Conservation (phyloP, 1,140 invertebrate genomes). For the Plectrocnemia conspersa region DNA sequence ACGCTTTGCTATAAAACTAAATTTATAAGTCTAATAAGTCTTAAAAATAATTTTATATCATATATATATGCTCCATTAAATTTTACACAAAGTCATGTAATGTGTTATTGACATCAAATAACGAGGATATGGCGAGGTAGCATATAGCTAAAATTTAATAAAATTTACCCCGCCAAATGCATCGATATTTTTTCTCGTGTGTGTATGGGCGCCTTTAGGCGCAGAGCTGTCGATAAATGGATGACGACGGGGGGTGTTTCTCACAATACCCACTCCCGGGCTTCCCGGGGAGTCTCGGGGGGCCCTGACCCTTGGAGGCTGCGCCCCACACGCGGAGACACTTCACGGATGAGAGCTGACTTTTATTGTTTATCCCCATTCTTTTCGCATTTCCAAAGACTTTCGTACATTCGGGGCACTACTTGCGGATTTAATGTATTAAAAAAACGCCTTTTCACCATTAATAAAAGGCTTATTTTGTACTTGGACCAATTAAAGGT, state of each 20-base stretch:
- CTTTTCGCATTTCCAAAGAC: slow-evolving; percentile 13
- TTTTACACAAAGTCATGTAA: too few species aligned
- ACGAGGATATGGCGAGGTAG: too few species aligned
- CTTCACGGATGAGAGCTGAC: slow-evolving; percentile 24
- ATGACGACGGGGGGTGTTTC: slow-evolving; percentile 7
- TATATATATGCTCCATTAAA: too few species aligned
- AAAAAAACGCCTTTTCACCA: background rate
- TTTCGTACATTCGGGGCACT: background rate
- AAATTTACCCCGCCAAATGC: too few species aligned
- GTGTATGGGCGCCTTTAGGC: too few species aligned
- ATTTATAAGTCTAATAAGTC: too few species aligned
- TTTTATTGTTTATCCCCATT: slow-evolving; percentile 22
- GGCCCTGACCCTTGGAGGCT: slow-evolving; percentile 11
- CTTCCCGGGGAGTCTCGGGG: slow-evolving; percentile 7
- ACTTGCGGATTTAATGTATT: slow-evolving; percentile 8
- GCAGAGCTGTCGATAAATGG: slow-evolving; percentile 17
- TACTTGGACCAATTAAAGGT: too few species aligned
- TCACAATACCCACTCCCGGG: slow-evolving; percentile 3
- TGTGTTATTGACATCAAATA: too few species aligned
- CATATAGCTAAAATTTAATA: too few species aligned
- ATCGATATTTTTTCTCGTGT: too few species aligned
- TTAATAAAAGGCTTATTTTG: background rate
- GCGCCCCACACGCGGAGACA: slow-evolving; percentile 15
- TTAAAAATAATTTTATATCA: too few species aligned
- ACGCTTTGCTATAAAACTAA: too few species aligned